These are phyloP conservation scores for Salvelinus alpinus DNA, from an alignment of 2,113 vertebrate genomes.

Conservation along the genomic window DNA sequence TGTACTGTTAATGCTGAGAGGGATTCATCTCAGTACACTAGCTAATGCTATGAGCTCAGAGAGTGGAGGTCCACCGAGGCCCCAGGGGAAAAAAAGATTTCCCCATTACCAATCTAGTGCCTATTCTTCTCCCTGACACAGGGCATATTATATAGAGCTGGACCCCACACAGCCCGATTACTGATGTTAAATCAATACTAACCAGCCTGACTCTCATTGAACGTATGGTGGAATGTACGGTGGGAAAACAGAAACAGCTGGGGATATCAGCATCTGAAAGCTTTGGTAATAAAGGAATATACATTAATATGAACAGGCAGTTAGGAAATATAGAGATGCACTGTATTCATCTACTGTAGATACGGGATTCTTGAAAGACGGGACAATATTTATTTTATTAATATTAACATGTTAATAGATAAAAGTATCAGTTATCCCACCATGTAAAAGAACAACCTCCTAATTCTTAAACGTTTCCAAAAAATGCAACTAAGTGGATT, in stretches of 20 bases:
- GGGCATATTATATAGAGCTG: conserved; percentile 66
- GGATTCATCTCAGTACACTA: conserved; percentile 32
- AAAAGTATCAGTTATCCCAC: no score
- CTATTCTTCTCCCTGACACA: conserved; percentile 65
- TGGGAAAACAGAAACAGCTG: conserved; percentile 45
- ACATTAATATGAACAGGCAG: not conserved
- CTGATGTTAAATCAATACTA: conserved; percentile 75
- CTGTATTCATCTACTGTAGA: no score
- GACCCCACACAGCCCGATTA: conserved; percentile 58
- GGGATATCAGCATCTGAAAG: conserved; percentile 42
- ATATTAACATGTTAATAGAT: no score
- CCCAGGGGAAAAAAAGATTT: conserved; percentile 62
- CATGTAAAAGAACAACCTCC: no score
- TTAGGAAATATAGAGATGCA: no score
- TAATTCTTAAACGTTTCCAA: no score
- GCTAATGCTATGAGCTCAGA: not conserved
- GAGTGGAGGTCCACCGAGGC: not conserved
- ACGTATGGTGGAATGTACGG: conserved; percentile 9
- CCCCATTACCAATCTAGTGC: conserved; percentile 62
- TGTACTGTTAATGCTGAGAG: conserved; percentile 6
- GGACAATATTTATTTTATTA: no score
- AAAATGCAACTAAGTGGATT: no score
- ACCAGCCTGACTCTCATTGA: conserved; percentile 45
- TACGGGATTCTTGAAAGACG: no score
- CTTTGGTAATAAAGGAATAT: not conserved